Evolutionary conservation across 2,797 vertebrate species (phyloP), one percentile per base, ranked within the genome.

Genomic region (Coccyzus lansbergi): DNA sequence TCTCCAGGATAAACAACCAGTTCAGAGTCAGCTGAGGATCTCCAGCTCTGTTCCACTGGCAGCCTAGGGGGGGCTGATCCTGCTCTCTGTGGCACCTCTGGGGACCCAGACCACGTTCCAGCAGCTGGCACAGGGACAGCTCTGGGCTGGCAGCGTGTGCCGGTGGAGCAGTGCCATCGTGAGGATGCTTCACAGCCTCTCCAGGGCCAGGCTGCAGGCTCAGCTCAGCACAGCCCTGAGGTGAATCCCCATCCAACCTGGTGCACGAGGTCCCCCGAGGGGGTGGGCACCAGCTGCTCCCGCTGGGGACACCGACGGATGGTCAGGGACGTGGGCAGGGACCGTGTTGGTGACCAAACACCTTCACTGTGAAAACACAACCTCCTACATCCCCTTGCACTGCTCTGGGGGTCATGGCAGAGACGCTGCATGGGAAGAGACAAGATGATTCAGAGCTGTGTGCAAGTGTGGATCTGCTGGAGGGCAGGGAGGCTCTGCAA

Each of bases 171-270:
- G 80, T 94, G 93, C 93, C 90, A 92, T 65, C 94, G 53, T 95
- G 94, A 95, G 94, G 94, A 92, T 60, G 72, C 76, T 93, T 40
- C 52, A n/a, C n/a, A n/a, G n/a, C n/a, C n/a, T n/a, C 71, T 94
- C 33, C 15, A 12, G 19, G 78, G 33, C 60, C 36, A 4, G 20
- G 33, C 79, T 80, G 6, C 2, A 10, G 25, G 7, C 65, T 67
- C 28, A 18, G n/a, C 82, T 51, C 19, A 28, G 62, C 15, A 0
- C 12, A 77, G 62, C 33, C 51, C n/a, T 25, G 11, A 69, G 44
- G 28, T 65, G 2, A 65, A 5, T 25, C 63, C n/a, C 34, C 67
- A 69, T 34, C 70, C 44, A 4, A n/a, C n/a, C n/a, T n/a, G n/a
- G n/a, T n/a, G 10, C 67, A 6, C 2, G 4, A 56, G 29, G 15